Conservation (phyloP, 2,113 vertebrate species). For the Neodontobutis hainanensis region DNA sequence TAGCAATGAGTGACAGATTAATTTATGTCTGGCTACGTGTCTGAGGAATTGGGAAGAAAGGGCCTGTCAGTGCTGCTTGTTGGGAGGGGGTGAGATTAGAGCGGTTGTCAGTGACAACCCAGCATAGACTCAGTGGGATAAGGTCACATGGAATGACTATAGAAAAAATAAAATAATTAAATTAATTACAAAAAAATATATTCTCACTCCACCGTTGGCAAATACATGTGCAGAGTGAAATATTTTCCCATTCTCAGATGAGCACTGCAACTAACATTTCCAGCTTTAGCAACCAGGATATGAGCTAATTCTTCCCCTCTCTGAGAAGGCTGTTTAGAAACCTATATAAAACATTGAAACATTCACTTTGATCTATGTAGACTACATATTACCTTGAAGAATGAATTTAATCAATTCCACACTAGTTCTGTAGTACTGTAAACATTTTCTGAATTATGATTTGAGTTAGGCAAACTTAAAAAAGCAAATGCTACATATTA, state of each 20-base stretch:
- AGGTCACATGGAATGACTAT: conserved; percentile 92
- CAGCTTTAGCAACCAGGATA: conserved; percentile 32
- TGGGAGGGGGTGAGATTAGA: conserved; percentile 92
- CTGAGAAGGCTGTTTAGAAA: conserved; percentile 19
- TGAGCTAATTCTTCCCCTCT: conserved; percentile 34
- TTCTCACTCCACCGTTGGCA: conserved; percentile 69
- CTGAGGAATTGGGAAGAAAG: conserved; percentile 94
- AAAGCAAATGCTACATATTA: too few species aligned
- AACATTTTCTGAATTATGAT: conserved; percentile 7
- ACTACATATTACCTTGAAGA: too few species aligned
- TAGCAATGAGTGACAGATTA: conserved; percentile 95
- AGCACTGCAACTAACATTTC: conserved; percentile 26
- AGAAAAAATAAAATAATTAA: conserved; percentile 68
- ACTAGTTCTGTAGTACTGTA: conserved; percentile 6
- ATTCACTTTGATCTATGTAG: conserved; percentile 18
- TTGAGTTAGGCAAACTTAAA: too few species aligned
- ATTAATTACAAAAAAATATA: conserved; percentile 74
- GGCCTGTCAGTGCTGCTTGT: conserved; percentile 93
- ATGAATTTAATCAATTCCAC: conserved; percentile 10
- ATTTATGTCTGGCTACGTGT: conserved; percentile 95
- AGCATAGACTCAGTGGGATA: conserved; percentile 89
- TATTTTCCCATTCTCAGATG: conserved; percentile 41
- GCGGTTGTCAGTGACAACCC: conserved; percentile 90
- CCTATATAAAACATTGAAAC: conserved; percentile 22
- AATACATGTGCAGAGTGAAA: conserved; percentile 31